Base-by-base conservation (phyloP, 1,140 invertebrate species). In the Lepidurus arcticus region DNA sequence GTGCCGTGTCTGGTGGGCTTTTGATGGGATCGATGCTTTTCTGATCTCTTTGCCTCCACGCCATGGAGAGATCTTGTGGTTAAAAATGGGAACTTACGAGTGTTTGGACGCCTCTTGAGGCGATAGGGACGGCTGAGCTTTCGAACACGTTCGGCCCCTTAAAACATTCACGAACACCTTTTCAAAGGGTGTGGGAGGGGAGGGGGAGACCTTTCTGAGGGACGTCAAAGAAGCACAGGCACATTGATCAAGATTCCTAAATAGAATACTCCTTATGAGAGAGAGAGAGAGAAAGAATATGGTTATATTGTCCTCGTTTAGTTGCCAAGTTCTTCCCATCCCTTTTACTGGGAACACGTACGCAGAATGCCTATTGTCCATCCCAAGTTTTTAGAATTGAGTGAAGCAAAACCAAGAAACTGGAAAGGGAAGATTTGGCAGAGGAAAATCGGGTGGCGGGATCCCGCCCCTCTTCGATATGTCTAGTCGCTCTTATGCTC, bases 131-230 rank as follows among this genome's bases (percentile, higher is more conserved):
- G 16, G 53, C 21, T 21, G 53, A 65, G 53, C 53, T 65, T 21
- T 65, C 21, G 21, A 65, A 65, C 53, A 65, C 53, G 53, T 65
- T 65, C 53, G 53, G 16, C 53, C 53, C 53, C 53, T 65, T 65
- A 65, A n/a, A 65, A 65, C 53, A 65, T 65, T 65, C 53, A 65
- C 53, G 53, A 65, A 65, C 53, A 65, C 53, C 53, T 65, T 65
- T 65, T 65, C 53, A 65, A 65, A 65, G 53, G 21, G 8, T 65
- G 53, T 7, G 53, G 21, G 21, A 65, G 45, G 53, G 16, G 53
- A 65, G 53, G 34, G 7, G 21, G 21, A 16, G 53, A 65, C 16
- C 16, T 65, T 65, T 7, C 53, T 65, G 21, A 21, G 53, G 53
- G n/a, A n/a, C 53, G 53, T 13, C 21, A 65, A 65, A 21, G 53